These are phyloP conservation scores for Alloscopus bannaensis DNA, from an alignment of 2,888 invertebrate genomes.

Conservation along the genomic window DNA sequence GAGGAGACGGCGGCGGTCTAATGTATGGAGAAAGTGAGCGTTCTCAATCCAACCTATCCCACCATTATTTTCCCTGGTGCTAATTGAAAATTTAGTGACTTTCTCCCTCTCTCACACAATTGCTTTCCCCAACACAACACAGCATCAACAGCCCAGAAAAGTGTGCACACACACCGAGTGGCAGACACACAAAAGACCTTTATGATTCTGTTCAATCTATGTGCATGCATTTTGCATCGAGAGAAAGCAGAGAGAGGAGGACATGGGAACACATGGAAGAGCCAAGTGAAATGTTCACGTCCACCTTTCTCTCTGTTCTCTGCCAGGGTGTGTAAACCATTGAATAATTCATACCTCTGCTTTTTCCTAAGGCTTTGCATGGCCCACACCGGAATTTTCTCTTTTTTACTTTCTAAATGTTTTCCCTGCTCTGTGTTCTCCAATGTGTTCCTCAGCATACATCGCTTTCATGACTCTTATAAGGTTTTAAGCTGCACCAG, in stretches of 20 bases:
- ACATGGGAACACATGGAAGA: not conserved
- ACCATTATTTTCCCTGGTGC: conserved; percentile 19
- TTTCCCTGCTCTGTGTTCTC: not conserved
- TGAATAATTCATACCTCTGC: conserved; percentile 40
- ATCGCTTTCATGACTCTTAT: too few relatives aligned
- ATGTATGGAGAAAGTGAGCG: not conserved
- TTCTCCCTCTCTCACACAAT: too few relatives aligned
- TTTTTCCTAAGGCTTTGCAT: not conserved
- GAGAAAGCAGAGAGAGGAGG: conserved; percentile 4
- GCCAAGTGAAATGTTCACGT: conserved; percentile 20
- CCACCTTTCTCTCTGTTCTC: conserved; percentile 12
- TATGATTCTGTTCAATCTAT: not conserved
- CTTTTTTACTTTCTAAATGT: not conserved
- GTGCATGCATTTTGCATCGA: conserved; percentile 10
- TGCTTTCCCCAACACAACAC: not conserved
- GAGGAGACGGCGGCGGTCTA: not conserved
- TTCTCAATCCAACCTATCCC: conserved; percentile 10
- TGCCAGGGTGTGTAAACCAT: conserved; percentile 36
- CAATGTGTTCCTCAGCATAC: too few relatives aligned
- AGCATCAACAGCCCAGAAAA: not conserved
- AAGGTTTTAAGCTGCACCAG: not conserved
- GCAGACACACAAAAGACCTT: not conserved
- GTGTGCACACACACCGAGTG: not conserved
- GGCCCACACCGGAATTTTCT: conserved; percentile 2
- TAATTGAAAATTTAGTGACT: conserved; percentile 51